Percentiles rank a stretch among this genome's conserved stretches.
Evolutionary conservation across 2,113 vertebrate genomes (phyloP).

Genomic region (Sebastes fasciatus): DNA sequence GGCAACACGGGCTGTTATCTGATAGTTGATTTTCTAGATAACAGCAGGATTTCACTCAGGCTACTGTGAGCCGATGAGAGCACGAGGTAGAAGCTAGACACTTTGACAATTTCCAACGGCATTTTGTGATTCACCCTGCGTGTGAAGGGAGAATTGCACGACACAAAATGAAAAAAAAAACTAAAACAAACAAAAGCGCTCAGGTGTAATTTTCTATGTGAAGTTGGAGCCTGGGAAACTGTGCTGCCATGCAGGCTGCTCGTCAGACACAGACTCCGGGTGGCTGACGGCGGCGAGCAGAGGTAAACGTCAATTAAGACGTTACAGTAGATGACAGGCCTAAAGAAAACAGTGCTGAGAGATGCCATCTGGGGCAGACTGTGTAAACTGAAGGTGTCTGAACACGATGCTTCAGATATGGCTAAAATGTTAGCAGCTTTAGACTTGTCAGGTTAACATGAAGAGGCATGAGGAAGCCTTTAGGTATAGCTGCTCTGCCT

Average conservation of each 20-base stretch:
- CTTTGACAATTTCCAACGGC: constrained; percentile 9
- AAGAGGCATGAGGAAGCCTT: constrained; percentile 62
- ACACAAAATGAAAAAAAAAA: constrained; percentile 1
- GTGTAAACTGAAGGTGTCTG: constrained; percentile 79
- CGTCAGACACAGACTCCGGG: constrained; percentile 59
- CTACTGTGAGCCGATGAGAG: background rate
- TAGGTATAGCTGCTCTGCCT: background rate
- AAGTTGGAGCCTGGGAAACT: constrained; percentile 70
- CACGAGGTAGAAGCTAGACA: background rate
- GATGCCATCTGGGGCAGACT: constrained; percentile 68
- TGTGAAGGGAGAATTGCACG: constrained; percentile 35
- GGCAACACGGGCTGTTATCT: background rate
- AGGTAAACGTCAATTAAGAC: constrained; percentile 81
- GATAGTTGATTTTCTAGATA: background rate
- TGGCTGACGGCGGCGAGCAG: constrained; percentile 66
- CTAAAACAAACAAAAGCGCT: constrained; percentile 65
- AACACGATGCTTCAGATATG: constrained; percentile 68
- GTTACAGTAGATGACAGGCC: constrained; percentile 74
- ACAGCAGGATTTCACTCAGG: background rate
- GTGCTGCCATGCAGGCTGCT: constrained; percentile 49
- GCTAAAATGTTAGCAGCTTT: constrained; percentile 69
- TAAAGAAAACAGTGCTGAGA: constrained; percentile 69
- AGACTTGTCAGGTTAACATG: constrained; percentile 64
- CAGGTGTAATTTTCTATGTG: constrained; percentile 67
- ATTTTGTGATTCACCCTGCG: constrained; percentile 26